Conservation (phyloP, 2,797 vertebrate species). For the Astyanax mexicanus region DNA sequence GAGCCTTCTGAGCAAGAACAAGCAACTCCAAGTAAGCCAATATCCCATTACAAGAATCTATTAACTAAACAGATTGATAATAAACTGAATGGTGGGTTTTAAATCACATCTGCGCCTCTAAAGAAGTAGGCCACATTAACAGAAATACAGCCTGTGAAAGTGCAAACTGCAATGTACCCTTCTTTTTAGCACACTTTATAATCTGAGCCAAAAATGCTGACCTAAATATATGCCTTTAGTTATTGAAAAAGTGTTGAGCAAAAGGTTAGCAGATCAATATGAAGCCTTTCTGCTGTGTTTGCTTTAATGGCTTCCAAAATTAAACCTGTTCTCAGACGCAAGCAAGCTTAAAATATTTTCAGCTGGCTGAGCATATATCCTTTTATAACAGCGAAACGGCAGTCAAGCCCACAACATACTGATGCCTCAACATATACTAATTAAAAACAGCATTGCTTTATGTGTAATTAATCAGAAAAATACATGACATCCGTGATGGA, state of each 20-base stretch:
- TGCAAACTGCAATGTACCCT: not conserved
- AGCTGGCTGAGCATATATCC: slow-evolving; percentile 7
- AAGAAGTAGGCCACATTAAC: not conserved
- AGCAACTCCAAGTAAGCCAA: slow-evolving; percentile 86
- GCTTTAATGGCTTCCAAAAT: slow-evolving; percentile 19
- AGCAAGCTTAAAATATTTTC: slow-evolving; percentile 28
- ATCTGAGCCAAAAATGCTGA: slow-evolving; percentile 9
- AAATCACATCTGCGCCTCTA: not conserved
- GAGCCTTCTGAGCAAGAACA: slow-evolving; percentile 85
- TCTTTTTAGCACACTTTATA: not conserved
- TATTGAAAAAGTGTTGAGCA: slow-evolving; percentile 4
- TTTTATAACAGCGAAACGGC: not conserved
- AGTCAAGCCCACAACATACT: not conserved
- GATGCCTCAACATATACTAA: not conserved
- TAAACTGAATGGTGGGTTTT: not conserved
- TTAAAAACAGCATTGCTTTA: slow-evolving; percentile 37
- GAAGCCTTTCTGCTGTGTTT: not conserved
- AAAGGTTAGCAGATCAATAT: slow-evolving; percentile 20
- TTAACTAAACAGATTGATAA: not conserved
- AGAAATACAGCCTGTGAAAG: not conserved
- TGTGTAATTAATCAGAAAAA: not conserved
- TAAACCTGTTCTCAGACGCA: slow-evolving; percentile 23
- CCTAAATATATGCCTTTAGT: not conserved
- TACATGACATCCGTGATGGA: not conserved
- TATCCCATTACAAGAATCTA: not conserved